These are phyloP conservation scores for Phlogophora meticulosa DNA, from an alignment of 2,888 invertebrate genomes.

Conservation along the genomic window DNA sequence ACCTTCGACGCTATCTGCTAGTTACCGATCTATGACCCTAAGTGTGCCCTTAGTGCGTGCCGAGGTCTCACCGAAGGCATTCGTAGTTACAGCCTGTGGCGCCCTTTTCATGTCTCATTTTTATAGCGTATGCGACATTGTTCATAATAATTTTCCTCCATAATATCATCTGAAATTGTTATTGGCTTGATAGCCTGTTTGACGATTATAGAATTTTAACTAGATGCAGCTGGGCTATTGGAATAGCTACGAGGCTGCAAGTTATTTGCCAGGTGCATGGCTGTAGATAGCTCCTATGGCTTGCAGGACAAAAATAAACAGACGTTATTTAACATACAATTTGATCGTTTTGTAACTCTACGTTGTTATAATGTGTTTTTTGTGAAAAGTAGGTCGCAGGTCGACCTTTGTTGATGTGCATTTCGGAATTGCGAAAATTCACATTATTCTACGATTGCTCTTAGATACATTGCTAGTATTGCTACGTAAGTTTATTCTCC, in stretches of 20 bases:
- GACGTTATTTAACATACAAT: conserved; percentile 36
- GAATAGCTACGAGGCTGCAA: conserved; percentile 39
- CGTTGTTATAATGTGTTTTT: conserved; percentile 53
- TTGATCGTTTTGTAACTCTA: conserved; percentile 52
- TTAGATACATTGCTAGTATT: no score
- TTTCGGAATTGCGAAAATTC: conserved; percentile 56
- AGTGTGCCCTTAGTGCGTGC: conserved; percentile 86
- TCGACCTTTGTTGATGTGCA: conserved; percentile 62
- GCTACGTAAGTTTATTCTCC: conserved; percentile 37
- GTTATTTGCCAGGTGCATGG: conserved; percentile 43
- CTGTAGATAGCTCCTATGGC: conserved; percentile 23
- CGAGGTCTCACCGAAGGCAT: conserved; percentile 79
- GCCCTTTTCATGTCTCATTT: conserved; percentile 80
- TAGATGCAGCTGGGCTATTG: conserved; percentile 51
- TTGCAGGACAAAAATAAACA: conserved; percentile 35
- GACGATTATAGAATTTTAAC: conserved; percentile 62
- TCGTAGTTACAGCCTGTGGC: conserved; percentile 66
- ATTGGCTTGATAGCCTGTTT: conserved; percentile 59
- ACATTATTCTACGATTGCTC: conserved; percentile 59
- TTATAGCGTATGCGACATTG: conserved; percentile 82
- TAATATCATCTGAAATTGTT: conserved; percentile 60
- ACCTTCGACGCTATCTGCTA: conserved; percentile 79
- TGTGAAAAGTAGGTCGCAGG: conserved; percentile 57
- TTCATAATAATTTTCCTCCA: conserved; percentile 74
- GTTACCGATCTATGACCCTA: conserved; percentile 82